Base-by-base conservation (phyloP, 1,140 invertebrate species). In the Zaprionus inermis region DNA sequence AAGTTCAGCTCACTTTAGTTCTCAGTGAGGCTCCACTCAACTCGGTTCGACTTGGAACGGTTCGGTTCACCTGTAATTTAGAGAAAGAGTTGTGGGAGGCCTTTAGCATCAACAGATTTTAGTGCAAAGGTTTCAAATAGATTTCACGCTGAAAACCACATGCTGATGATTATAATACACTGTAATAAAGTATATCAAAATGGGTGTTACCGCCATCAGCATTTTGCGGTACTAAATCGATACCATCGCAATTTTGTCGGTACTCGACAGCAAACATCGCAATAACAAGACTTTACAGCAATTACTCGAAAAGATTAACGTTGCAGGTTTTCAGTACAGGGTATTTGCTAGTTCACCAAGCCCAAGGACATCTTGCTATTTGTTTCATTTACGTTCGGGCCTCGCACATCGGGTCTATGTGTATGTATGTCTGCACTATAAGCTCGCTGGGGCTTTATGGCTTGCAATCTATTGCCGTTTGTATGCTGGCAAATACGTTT, bases 401-500 rank as follows among this genome's bases (percentile, higher is more conserved):
- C 18, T 51, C 4, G 1, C 4, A 1, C 22, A 24, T 24, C 22
- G 22, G 22, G 32, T 69, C 28, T 22, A n/a, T 65, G 5, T 52
- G 4, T 11, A 14, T 14, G 22, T 34, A 9, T 64, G 22, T 41
- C n/a, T 64, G 22, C 44, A 51, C 60, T n/a, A 64, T 67, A 71
- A 71, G 41, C 57, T 70, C 69, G 63, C 54, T 72, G 44, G 55
- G 58, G 64, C 65, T 78, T 89, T 89, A 83, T 83, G 78, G 79
- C 56, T 68, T 69, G 71, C 74, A 78, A 85, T 85, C 82, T 78
- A 88, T 88, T 83, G 83, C 84, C 77, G 82, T 82, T 88, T 76
- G 79, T 71, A 54, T 78, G 66, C 44, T 67, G 75, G 61, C 72
- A 82, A 82, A 83, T 82, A 78, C 78, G 79, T 65, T 68, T 76